Evolutionary conservation across 2,888 invertebrate species (phyloP).

Genomic region (Conus canariensis): DNA sequence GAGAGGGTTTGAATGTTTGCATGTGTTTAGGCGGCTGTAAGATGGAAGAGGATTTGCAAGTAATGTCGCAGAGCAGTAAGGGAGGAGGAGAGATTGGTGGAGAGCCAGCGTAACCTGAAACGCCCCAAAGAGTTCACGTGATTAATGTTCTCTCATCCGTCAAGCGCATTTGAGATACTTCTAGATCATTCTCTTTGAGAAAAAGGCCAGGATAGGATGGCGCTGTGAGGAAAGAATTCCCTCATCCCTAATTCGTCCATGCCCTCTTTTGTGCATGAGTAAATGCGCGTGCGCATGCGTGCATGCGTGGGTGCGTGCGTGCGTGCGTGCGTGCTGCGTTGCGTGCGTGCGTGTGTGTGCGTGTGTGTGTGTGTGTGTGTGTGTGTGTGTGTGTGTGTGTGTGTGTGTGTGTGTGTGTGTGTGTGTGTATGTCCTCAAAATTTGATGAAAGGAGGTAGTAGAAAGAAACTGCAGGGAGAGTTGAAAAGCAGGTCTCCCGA

Average conservation of each 20-base stretch:
- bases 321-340: neutral
- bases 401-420: conserved; percentile 3
- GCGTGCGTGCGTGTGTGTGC: neutral
- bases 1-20: too few species aligned
- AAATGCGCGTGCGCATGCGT: neutral
- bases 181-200: too few species aligned
- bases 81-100: too few species aligned
- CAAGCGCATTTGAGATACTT: too few species aligned
- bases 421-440: neutral
- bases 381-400: neutral
- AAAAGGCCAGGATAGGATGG: too few species aligned
- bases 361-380: neutral
- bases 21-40: too few species aligned
- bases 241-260: neutral
- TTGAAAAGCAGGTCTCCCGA: neutral
- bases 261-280: neutral
- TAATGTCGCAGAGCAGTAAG: too few species aligned
- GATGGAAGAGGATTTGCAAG: too few species aligned
- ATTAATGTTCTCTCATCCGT: too few species aligned
- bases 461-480: neutral
- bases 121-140: too few species aligned
- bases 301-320: neutral
- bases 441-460: neutral
- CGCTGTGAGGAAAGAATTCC: too few species aligned
- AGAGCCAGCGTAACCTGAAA: too few species aligned